These are phyloP conservation scores for Temnothorax rugatulus DNA, from an alignment of 2,888 invertebrate genomes.

Conservation along the genomic window DNA sequence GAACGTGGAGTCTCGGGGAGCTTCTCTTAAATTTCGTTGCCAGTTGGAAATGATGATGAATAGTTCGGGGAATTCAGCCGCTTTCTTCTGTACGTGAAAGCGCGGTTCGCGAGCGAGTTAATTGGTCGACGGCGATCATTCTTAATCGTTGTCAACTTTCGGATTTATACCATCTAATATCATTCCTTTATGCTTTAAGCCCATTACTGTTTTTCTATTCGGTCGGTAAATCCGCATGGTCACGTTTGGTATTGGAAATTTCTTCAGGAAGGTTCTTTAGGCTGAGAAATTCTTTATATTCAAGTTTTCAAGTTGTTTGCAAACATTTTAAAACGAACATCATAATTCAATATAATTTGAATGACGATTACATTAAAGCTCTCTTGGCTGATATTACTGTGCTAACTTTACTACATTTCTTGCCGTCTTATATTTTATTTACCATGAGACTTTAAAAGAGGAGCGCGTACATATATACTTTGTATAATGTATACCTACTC, in stretches of 20 bases:
- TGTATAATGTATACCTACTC: neutral
- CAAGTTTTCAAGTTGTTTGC: constrained; percentile 16
- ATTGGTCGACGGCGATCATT: constrained; percentile 41
- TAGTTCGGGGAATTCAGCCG: constrained; percentile 44
- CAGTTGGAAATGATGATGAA: constrained; percentile 50
- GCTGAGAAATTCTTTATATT: constrained; percentile 8
- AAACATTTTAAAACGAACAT: constrained; percentile 51
- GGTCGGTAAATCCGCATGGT: neutral
- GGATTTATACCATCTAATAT: constrained; percentile 30
- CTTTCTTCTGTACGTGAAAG: constrained; percentile 53
- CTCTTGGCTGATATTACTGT: constrained; percentile 46
- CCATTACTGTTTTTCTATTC: neutral
- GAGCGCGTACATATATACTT: neutral
- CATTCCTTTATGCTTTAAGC: neutral
- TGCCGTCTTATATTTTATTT: constrained; percentile 42
- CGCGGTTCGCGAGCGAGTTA: constrained; percentile 20
- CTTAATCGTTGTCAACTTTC: constrained; percentile 48
- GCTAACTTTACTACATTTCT: constrained; percentile 54
- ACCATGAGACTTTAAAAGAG: constrained; percentile 9
- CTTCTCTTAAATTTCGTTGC: constrained; percentile 56
- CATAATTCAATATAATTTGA: constrained; percentile 44
- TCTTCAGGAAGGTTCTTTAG: neutral
- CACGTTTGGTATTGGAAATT: neutral
- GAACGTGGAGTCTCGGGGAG: constrained; percentile 56
- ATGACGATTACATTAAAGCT: constrained; percentile 16